Base-by-base conservation (phyloP, 2,888 invertebrate genomes). In the Drosophila parthenogenetica region DNA sequence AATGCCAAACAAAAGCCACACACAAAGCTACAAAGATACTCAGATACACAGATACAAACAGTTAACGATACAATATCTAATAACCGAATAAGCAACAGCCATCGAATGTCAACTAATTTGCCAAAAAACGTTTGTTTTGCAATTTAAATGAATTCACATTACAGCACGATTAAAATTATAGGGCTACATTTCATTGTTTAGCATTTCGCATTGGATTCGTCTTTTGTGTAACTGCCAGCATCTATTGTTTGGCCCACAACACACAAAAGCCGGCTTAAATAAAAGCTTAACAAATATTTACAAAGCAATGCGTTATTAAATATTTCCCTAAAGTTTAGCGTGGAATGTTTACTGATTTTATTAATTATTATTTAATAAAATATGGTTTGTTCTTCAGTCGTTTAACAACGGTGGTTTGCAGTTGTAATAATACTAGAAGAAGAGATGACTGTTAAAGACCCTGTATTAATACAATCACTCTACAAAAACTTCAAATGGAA, bases 131-230 rank as follows among this genome's bases (percentile, higher is more conserved):
- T 71, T 70, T 74, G 64, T 83, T 88, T 81, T 84, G 87, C 71
- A 83, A 77, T 86, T 83, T 74, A 83, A 83, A 86, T 81, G 81
- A 81, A 88, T 80, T 72, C 81, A 65, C 64, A 86, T 87, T 85
- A 82, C 86, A 78, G 76, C 79, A 79, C 46, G 45, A 53, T 63
- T 39, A 73, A 72, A 60, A 77, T 69, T 59, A 54, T 62, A 65
- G 16, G 35, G 8, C 55, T 22, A 25, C 37, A 19, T 39, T 53
- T 50, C 14, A 58, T 61, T 64, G 60, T 59, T 43, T 10, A 22
- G 10, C 13, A 58, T 35, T 59, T 54, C 19, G 64, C 25, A 40
- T 51, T 17, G 45, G 17, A 17, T 13, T 37, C 2, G 4, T 13
- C 17, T 45, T 70, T 75, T 69, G 71, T 69, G 59, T 16, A 60